These are phyloP conservation scores for Lycopodina hypogea DNA, from an alignment of 37 sponge, comb jelly and placozoan species.

Conservation along the genomic window DNA sequence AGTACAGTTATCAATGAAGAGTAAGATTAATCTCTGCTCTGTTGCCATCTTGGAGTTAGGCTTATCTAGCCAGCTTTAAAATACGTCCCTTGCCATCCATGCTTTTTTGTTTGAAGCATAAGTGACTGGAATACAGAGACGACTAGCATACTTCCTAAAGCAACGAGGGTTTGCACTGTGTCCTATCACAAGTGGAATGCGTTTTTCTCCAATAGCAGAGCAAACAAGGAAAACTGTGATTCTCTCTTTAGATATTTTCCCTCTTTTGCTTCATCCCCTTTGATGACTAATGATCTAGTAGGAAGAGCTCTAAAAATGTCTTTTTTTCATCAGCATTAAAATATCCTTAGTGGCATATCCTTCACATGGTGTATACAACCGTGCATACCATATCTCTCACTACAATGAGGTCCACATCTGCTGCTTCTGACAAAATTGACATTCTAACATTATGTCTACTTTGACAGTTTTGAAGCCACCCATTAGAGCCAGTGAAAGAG, in stretches of 20 bases:
- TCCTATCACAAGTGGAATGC: slow-evolving; percentile 35
- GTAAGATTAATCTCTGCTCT: neutral
- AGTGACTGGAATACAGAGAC: neutral
- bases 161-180: slow-evolving; percentile 2
- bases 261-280: slow-evolving; percentile 13
- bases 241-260: slow-evolving; percentile 26
- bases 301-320: slow-evolving; percentile 37
- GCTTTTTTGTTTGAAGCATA: slow-evolving; percentile 5
- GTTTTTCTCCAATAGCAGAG: slow-evolving; percentile 26
- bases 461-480: slow-evolving; percentile 24
- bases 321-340: slow-evolving; percentile 41
- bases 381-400: slow-evolving; percentile 16
- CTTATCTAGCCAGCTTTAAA: slow-evolving; percentile 13
- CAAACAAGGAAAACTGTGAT: slow-evolving; percentile 32
- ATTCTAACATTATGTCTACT: slow-evolving; percentile 16
- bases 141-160: neutral
- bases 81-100: slow-evolving; percentile 3
- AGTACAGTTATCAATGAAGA: slow-evolving; percentile 2
- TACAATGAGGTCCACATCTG: slow-evolving; percentile 6
- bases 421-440: slow-evolving; percentile 20
- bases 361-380: neutral
- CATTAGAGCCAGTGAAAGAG: slow-evolving; percentile 24
- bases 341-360: slow-evolving; percentile 29
- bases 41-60: neutral
- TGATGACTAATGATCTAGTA: slow-evolving; percentile 20